phyloP scores from a whole-genome alignment of 2,888 invertebrate genomes.

The Drosophila leonis region DNA sequence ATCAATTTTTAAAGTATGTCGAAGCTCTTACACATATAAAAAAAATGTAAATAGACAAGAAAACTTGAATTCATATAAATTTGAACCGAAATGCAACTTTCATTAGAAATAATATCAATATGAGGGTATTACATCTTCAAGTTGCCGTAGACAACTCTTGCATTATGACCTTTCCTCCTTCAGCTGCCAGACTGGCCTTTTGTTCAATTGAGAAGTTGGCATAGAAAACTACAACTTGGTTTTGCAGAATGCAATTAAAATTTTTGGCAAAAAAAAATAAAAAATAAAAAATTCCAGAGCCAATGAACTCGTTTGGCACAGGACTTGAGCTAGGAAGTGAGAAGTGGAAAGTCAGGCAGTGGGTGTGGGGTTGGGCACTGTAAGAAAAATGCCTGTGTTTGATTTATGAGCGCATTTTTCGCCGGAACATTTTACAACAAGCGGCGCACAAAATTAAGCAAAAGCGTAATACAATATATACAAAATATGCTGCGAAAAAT shows the following conservation, averaged over 20 bases:
- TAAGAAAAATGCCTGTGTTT: conserved; percentile 67
- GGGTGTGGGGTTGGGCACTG: neutral
- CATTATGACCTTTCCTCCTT: conserved; percentile 67
- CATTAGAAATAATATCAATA: neutral
- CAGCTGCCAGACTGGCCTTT: conserved; percentile 27
- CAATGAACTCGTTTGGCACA: conserved; percentile 66
- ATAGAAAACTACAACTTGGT: conserved; percentile 67
- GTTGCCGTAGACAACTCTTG: neutral
- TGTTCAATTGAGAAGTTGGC: conserved; percentile 65
- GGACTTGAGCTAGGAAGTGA: neutral
- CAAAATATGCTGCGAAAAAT: conserved; percentile 79
- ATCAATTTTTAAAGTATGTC: too few relatives aligned
- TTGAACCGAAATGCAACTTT: neutral
- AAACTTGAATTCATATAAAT: too few relatives aligned
- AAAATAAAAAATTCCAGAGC: conserved; percentile 33
- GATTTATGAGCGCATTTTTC: conserved; percentile 73
- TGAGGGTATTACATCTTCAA: neutral
- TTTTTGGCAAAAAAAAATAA: conserved; percentile 36
- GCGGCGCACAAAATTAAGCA: conserved; percentile 71
- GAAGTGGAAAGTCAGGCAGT: neutral
- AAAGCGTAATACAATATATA: conserved; percentile 71
- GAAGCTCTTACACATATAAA: too few relatives aligned
- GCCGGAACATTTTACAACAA: conserved; percentile 60
- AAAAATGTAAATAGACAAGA: too few relatives aligned
- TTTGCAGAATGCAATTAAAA: conserved; percentile 75